Percentiles rank a stretch among this genome's conserved stretches.
phyloP scores from a whole-genome alignment of 2,113 vertebrate species.

The Ammospiza nelsoni region DNA sequence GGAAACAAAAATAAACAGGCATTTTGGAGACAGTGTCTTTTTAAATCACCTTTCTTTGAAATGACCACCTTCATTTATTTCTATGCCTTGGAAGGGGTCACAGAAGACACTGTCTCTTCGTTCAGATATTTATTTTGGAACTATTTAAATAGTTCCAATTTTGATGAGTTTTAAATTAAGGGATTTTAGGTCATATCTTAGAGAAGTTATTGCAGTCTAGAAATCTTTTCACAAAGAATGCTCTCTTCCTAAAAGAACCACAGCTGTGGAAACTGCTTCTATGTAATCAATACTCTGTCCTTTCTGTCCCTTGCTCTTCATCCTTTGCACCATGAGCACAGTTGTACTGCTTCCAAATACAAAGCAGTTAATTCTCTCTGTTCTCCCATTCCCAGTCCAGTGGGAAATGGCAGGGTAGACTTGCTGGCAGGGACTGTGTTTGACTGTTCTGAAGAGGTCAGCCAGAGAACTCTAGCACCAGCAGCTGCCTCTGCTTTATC shows the following conservation, averaged over 20 bases:
- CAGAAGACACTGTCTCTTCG: not conserved
- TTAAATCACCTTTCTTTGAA: not conserved
- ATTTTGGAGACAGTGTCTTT: not conserved
- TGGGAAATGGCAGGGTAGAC: not conserved
- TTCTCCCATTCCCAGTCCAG: not conserved
- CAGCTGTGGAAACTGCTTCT: not conserved
- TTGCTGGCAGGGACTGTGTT: not conserved
- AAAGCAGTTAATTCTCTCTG: not conserved
- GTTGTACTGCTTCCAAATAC: not conserved
- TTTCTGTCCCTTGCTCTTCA: not conserved
- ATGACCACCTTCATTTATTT: not conserved
- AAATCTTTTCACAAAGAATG: not conserved
- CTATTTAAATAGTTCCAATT: not conserved
- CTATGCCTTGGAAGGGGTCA: not conserved
- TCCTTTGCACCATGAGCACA: not conserved
- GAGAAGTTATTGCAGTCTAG: not conserved
- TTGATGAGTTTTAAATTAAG: not conserved
- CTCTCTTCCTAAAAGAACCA: not conserved
- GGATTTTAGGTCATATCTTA: not conserved
- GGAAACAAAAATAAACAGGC: not conserved
- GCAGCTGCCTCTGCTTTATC: constrained; percentile 10
- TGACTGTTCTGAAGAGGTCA: not conserved
- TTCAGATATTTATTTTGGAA: not conserved
- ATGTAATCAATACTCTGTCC: not conserved
- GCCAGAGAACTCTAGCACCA: not conserved